A percentile compares a stretch with the other conserved stretches of the same genome.
Conservation (phyloP, 2,888 invertebrate species). For the Synergus laeviventris region DNA sequence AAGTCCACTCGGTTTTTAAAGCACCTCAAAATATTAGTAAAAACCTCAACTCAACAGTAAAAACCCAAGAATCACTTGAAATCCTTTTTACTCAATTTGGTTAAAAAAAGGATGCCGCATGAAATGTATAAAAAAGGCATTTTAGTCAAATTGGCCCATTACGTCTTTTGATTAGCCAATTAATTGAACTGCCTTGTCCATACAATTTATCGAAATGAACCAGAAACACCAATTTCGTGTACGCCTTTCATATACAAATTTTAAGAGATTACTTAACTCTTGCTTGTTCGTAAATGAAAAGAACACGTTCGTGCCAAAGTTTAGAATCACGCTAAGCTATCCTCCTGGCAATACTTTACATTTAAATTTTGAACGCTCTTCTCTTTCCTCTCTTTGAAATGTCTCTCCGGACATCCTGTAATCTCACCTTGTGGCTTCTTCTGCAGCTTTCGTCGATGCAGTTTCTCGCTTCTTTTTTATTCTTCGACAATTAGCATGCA, state of each 20-base stretch:
- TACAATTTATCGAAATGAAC: no score
- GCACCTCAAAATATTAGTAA: background rate
- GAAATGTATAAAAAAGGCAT: no score
- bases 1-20: background rate
- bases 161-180: no score
- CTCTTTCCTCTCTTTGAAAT: constrained; percentile 10
- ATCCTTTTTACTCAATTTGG: background rate
- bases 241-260: constrained; percentile 63
- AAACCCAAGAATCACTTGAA: background rate
- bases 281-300: constrained; percentile 55
- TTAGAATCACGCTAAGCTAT: constrained; percentile 52
- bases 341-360: constrained; percentile 51
- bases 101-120: no score
- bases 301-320: constrained; percentile 48
- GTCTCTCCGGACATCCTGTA: constrained; percentile 71
- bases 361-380: background rate
- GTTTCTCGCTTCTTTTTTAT: constrained; percentile 32
- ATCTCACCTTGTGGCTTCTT: constrained; percentile 50
- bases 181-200: no score
- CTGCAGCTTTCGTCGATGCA: background rate
- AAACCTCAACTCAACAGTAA: background rate
- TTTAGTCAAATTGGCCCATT: no score
- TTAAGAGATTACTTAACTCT: constrained; percentile 57
- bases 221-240: background rate
- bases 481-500: constrained; percentile 53